Conservation (phyloP, 2,113 vertebrate species). For the Notechis scutatus region DNA sequence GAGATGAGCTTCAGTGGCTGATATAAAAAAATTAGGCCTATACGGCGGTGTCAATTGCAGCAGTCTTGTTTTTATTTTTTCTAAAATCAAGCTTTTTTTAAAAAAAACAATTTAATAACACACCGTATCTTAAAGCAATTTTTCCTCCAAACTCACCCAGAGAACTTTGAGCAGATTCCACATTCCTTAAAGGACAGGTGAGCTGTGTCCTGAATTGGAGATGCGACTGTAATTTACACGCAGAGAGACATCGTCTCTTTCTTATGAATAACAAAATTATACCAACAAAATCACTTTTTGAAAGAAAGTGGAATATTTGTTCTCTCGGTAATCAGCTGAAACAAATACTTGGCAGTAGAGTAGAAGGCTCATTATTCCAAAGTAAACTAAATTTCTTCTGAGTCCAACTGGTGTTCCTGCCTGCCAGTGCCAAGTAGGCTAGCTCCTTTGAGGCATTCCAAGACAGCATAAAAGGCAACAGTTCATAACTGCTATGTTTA, state of each 20-base stretch:
- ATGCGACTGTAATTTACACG: background rate
- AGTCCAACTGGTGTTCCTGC: background rate
- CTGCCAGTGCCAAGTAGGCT: background rate
- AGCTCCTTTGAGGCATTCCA: background rate
- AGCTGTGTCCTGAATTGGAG: background rate
- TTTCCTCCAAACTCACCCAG: background rate
- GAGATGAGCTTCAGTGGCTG: background rate
- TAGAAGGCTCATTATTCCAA: background rate
- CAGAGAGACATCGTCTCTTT: background rate
- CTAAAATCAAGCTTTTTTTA: background rate
- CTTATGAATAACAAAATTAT: background rate
- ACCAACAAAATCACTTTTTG: background rate
- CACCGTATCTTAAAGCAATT: background rate
- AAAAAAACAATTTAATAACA: background rate
- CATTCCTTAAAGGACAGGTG: background rate
- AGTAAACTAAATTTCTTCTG: background rate
- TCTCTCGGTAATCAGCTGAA: background rate
- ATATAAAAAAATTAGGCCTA: background rate
- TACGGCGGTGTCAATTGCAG: background rate
- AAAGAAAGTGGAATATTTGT: background rate
- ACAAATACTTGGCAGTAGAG: background rate
- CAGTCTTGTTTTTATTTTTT: background rate
- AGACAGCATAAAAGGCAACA: background rate
- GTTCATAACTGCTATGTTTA: background rate
- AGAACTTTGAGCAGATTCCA: background rate